phyloP scores from a whole-genome alignment of 2,797 vertebrate species.

The Holocentrus rufus region DNA sequence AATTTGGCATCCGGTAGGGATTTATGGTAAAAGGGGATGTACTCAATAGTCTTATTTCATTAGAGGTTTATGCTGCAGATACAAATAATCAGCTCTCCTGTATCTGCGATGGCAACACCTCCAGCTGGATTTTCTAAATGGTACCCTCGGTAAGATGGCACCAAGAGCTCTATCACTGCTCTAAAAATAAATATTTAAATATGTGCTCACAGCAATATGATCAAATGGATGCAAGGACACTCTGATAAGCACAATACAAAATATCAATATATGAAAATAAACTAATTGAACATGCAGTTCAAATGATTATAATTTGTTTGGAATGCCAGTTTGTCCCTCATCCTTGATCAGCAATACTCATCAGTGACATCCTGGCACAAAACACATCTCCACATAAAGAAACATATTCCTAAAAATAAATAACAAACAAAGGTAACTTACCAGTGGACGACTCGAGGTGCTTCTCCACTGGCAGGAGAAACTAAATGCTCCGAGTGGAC shows the following conservation, averaged over 20 bases:
- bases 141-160: neutral
- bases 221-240: neutral
- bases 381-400: neutral
- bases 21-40: conserved; percentile 58
- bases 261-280: too few species aligned
- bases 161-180: neutral
- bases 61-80: conserved; percentile 48
- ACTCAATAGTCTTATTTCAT: conserved; percentile 37
- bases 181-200: neutral
- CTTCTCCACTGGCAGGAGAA: conserved; percentile 19
- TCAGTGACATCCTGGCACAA: neutral
- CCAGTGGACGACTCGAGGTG: conserved; percentile 53
- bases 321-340: neutral
- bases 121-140: conserved; percentile 1
- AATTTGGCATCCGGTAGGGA: conserved; percentile 50
- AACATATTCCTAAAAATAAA: neutral
- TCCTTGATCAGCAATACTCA: neutral
- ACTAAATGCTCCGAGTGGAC: conserved; percentile 48
- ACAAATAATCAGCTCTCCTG: conserved; percentile 23
- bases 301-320: neutral
- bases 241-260: neutral
- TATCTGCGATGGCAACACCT: neutral
- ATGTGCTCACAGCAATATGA: neutral
- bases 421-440: conserved; percentile 49
- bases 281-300: neutral